A percentile compares a stretch with the other conserved stretches of the same genome.
These are phyloP conservation scores for Octodon degus DNA, from an alignment of 2,113 vertebrate genomes.

Conservation along the genomic window DNA sequence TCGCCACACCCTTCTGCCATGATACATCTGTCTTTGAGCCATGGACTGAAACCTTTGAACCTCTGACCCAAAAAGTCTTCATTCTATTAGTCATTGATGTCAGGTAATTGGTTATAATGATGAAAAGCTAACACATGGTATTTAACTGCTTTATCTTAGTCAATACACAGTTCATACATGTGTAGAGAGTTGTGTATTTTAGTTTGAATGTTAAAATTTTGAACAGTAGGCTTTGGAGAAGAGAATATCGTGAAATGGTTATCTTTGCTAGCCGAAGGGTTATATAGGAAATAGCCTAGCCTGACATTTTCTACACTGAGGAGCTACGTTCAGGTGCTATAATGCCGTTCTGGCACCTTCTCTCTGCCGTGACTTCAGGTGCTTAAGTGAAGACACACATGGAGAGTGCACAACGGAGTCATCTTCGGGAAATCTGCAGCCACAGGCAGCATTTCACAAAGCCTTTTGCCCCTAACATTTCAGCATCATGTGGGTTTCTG, in stretches of 20 bases:
- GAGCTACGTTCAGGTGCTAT: slow-evolving; percentile 32
- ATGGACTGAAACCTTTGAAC: not conserved
- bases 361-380: not conserved
- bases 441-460: not conserved
- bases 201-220: not conserved
- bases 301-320: not conserved
- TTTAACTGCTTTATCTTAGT: slow-evolving; percentile 45
- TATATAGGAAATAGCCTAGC: not conserved
- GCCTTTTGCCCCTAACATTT: not conserved
- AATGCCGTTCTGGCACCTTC: not conserved
- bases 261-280: not conserved
- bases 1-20: not conserved
- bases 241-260: not conserved
- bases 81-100: not conserved
- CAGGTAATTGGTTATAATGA: not conserved
- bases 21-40: not conserved
- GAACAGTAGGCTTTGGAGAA: not conserved
- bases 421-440: not conserved
- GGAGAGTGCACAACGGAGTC: not conserved
- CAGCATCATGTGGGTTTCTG: not conserved
- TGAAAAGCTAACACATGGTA: not conserved
- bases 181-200: not conserved
- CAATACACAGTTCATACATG: not conserved
- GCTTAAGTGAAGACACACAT: not conserved
- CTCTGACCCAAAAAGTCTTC: not conserved